Evolutionary conservation across 2,797 vertebrate genomes (phyloP).

Genomic region (Thaleichthys pacificus): DNA sequence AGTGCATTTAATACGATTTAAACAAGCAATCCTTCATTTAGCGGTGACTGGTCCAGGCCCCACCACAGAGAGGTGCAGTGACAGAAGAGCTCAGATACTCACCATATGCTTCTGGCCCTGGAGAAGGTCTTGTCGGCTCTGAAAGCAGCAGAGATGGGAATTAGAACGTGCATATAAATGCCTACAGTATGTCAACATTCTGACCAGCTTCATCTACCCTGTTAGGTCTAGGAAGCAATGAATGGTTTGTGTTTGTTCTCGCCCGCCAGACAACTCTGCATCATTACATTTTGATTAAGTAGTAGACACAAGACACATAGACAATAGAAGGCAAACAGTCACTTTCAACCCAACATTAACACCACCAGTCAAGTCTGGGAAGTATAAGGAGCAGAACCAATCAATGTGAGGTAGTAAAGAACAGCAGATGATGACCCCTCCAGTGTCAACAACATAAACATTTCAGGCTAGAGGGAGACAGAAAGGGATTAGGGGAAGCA

Average conservation of each 20-base stretch:
- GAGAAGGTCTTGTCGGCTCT: conserved; percentile 82
- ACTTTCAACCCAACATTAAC: neutral
- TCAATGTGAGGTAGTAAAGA: neutral
- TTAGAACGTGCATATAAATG: neutral
- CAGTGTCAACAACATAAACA: neutral
- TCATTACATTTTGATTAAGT: no score
- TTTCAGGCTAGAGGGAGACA: neutral
- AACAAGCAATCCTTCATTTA: no score
- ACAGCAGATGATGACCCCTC: neutral
- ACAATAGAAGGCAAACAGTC: neutral
- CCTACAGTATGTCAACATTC: neutral
- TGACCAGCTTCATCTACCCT: neutral
- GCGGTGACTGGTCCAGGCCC: neutral
- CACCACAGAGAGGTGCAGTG: neutral
- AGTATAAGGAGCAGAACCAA: neutral
- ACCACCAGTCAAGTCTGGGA: neutral
- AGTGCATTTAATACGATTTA: no score
- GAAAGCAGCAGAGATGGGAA: conserved; percentile 41
- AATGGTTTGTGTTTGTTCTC: neutral
- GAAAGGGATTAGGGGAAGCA: neutral
- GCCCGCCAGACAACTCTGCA: no score
- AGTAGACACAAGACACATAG: neutral
- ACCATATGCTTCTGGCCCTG: conserved; percentile 76
- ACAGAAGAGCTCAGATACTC: conserved; percentile 27
- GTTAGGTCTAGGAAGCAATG: neutral